Percentiles rank a stretch among this genome's conserved stretches.
Evolutionary conservation across 2,797 vertebrate genomes (phyloP).

Genomic region (Leuciscus waleckii): DNA sequence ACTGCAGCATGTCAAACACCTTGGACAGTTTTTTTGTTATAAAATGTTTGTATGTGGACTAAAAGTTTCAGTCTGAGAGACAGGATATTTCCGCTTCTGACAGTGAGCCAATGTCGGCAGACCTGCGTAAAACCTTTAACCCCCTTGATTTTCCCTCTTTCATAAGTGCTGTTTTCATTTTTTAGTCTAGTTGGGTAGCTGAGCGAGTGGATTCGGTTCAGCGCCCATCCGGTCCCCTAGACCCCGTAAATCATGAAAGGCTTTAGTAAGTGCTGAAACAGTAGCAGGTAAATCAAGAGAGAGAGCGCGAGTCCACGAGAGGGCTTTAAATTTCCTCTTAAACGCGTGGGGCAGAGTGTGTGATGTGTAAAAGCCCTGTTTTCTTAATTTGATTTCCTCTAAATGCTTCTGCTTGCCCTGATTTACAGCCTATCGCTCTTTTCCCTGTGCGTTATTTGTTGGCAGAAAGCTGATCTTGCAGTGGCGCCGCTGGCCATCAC

Average conservation of each 20-base stretch:
- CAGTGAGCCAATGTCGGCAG: not conserved
- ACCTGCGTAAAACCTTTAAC: not conserved
- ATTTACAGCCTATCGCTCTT: conserved; percentile 76
- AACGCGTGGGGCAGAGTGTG: conserved; percentile 69
- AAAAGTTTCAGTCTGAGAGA: not conserved
- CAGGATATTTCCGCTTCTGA: not conserved
- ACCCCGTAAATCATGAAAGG: conserved; percentile 44
- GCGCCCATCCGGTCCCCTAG: conserved; percentile 13
- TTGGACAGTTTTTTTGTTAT: not conserved
- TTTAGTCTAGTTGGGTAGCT: conserved; percentile 29
- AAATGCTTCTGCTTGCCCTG: conserved; percentile 73
- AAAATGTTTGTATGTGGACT: not conserved
- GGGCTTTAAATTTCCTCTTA: conserved; percentile 74
- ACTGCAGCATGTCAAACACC: not conserved
- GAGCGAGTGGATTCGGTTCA: conserved; percentile 25
- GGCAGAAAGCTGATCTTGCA: conserved; percentile 99
- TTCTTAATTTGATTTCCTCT: conserved; percentile 82
- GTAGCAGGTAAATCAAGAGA: conserved; percentile 58
- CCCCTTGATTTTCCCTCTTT: conserved; percentile 2
- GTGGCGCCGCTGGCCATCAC: conserved; percentile 98
- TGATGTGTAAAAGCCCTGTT: conserved; percentile 76
- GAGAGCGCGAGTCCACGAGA: conserved; percentile 28
- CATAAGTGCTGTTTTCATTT: conserved; percentile 36
- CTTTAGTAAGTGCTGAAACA: conserved; percentile 57
- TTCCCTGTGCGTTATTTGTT: conserved; percentile 78